Evolutionary conservation across 2,888 invertebrate genomes (phyloP), one percentile per base, ranked within the genome.

Genomic region (Yponomeuta cagnagella): DNA sequence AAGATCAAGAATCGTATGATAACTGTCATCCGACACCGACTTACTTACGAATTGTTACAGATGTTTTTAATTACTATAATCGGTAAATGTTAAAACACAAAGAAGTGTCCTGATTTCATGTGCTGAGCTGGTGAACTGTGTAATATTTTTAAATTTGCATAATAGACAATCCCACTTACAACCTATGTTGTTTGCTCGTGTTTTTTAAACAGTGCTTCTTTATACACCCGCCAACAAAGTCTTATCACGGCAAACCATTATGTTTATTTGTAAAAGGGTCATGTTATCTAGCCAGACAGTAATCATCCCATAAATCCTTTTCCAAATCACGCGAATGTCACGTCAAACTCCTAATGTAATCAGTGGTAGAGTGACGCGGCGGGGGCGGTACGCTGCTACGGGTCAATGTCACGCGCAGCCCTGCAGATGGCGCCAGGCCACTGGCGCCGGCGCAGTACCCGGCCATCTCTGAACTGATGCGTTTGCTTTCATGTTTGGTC

Each of bases 401-500:
- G 52, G 52, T 58, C 52, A 58, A 58, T 58, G 52, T 58, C 52
- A 58, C 52, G 52, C 15, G 15, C 52, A 58, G 52, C 33, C 65
- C 65, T 65, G 31, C 15, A 31, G 65, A 65, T 65, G 65, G 65
- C 65, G 65, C 65, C 65, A 65, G n/a, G 9, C 65, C 33, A 58
- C 31, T 65, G 65, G 65, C 65, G 65, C 65, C 65, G 65, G 31
- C 31, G 31, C 65, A 8, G 52, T 3, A 58, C 52, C 52, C 52
- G 15, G 12, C 52, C 15, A 58, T 12, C 52, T 15, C 15, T 58
- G 52, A 58, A 15, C 52, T 15, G 12, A 58, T 58, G 6, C 9
- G 43, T 43, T 1, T 33, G 33, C 33, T 33, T 33, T 33, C 23
- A 23, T 33, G 3, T 33, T 33, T 33, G 33, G 33, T 33, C 33